phyloP scores from a whole-genome alignment of 2,888 invertebrate genomes.

The Esperia sulphurella region DNA sequence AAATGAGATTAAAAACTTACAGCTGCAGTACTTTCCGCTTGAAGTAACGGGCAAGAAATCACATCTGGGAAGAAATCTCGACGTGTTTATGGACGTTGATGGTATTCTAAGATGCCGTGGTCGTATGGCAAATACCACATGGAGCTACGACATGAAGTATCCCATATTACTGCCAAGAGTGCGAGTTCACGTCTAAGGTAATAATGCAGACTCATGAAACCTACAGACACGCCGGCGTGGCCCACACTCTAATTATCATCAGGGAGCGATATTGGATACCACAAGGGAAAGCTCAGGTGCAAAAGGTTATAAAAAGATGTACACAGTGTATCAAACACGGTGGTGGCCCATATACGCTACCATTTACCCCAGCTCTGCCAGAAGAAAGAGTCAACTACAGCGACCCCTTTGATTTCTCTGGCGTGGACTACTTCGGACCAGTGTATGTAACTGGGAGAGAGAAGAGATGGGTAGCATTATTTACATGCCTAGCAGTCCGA shows the following conservation, averaged over 20 bases:
- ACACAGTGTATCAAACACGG: constrained; percentile 9
- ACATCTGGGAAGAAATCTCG: neutral
- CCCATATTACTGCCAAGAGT: no score
- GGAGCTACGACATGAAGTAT: no score
- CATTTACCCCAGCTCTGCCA: constrained; percentile 12
- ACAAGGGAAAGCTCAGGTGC: constrained; percentile 5
- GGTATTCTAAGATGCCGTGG: constrained; percentile 1
- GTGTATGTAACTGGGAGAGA: neutral
- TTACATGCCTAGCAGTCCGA: no score
- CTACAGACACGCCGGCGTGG: constrained; percentile 12
- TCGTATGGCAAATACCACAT: neutral
- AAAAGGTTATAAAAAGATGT: constrained; percentile 9
- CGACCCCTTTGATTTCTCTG: constrained; percentile 5
- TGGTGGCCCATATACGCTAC: constrained; percentile 12
- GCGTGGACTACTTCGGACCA: constrained; percentile 11
- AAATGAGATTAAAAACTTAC: no score
- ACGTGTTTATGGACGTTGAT: neutral
- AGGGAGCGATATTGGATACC: constrained; percentile 7
- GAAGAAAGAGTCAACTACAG: constrained; percentile 5
- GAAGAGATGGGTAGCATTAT: no score
- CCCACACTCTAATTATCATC: constrained; percentile 6
- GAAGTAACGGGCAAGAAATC: no score
- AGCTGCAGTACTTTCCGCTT: no score
- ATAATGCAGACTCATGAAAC: no score
- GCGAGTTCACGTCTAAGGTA: no score